Percentiles rank a stretch among this genome's conserved stretches.
Conservation (phyloP, 2,888 invertebrate genomes). For the Hydriomena furcata region DNA sequence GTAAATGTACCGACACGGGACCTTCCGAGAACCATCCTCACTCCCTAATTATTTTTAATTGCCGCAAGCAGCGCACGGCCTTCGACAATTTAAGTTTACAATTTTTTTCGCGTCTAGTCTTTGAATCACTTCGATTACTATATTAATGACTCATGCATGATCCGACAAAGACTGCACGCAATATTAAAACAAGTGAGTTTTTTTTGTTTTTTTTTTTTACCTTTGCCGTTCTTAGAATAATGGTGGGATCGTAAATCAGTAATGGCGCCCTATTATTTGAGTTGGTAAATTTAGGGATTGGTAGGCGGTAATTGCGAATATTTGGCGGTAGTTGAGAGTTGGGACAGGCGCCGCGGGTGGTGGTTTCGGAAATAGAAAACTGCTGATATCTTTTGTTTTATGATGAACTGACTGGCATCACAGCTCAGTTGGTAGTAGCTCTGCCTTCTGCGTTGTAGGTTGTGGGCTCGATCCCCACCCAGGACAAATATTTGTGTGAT, state of each 20-base stretch:
- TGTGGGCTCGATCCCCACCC: too few species aligned
- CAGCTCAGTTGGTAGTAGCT: too few species aligned
- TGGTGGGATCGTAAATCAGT: constrained; percentile 70
- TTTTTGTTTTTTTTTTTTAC: constrained; percentile 68
- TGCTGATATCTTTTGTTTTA: constrained; percentile 24
- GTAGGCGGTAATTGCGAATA: constrained; percentile 52
- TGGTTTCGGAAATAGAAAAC: constrained; percentile 38
- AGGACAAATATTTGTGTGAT: too few species aligned
- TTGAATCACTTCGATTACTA: constrained; percentile 70
- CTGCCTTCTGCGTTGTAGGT: too few species aligned
- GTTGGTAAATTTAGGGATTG: constrained; percentile 61
- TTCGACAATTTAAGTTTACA: constrained; percentile 71
- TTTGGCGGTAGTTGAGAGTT: constrained; percentile 41
- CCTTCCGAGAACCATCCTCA: constrained; percentile 80
- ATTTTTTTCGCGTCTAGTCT: constrained; percentile 80
- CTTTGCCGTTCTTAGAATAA: constrained; percentile 68
- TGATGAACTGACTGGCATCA: too few species aligned
- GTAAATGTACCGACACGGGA: constrained; percentile 70
- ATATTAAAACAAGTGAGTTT: constrained; percentile 51
- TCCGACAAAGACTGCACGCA: constrained; percentile 55
- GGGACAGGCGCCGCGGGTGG: constrained; percentile 62
- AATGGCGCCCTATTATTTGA: constrained; percentile 79
- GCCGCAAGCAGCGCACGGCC: constrained; percentile 75
- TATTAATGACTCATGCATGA: constrained; percentile 66
- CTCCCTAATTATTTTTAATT: constrained; percentile 84